Evolutionary conservation across 1,140 invertebrate species (phyloP).

Genomic region (Wasmannia auropunctata): DNA sequence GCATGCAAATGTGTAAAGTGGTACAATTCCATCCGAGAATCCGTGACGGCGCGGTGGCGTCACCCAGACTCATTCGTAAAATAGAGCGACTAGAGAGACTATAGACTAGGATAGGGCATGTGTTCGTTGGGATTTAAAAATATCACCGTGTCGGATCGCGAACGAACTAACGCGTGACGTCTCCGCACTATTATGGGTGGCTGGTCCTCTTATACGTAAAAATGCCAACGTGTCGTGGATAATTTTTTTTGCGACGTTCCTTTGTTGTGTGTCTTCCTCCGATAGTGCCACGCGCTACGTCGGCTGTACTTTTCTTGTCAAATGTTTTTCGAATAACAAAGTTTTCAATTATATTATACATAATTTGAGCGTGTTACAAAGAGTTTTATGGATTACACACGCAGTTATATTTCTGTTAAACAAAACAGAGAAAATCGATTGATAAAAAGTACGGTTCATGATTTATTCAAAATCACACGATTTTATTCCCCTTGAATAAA

Average conservation of each 20-base stretch:
- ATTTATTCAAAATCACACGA: too few relatives aligned
- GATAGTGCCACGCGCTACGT: not conserved
- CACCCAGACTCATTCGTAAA: not conserved
- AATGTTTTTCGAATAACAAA: not conserved
- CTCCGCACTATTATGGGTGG: not conserved
- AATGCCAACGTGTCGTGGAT: not conserved
- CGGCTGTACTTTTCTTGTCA: not conserved
- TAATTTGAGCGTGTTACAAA: not conserved
- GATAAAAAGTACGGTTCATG: not conserved
- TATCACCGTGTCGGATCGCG: slow-evolving; percentile 38
- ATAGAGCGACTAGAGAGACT: not conserved
- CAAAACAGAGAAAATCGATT: not conserved
- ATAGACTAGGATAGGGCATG: not conserved
- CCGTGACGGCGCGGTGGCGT: slow-evolving; percentile 20
- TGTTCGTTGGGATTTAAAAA: slow-evolving; percentile 43
- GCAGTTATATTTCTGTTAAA: not conserved
- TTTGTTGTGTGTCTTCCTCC: not conserved
- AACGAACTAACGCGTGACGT: slow-evolving; percentile 53
- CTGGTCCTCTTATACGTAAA: not conserved
- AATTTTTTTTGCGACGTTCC: not conserved
- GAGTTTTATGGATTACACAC: not conserved
- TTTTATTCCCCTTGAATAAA: too few relatives aligned
- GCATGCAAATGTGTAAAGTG: not conserved
- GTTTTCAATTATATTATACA: not conserved
- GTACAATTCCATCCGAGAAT: not conserved